Conservation (phyloP, 1,140 invertebrate species). For the Danaus melanippus region DNA sequence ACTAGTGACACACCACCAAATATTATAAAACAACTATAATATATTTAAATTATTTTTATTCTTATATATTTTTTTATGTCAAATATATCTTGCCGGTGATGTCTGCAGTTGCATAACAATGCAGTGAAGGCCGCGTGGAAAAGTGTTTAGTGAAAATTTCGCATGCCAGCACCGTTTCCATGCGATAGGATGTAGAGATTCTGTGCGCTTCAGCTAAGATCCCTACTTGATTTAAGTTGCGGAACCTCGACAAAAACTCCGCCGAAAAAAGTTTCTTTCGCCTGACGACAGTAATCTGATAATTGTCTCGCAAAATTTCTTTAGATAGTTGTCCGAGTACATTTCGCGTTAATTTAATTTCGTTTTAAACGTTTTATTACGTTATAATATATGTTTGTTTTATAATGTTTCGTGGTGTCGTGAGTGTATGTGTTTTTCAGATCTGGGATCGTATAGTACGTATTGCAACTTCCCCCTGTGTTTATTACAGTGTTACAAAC, state of each 20-base stretch:
- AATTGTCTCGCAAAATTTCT: constrained; percentile 4
- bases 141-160: constrained; percentile 13
- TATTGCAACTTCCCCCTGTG: constrained; percentile 8
- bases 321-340: background rate
- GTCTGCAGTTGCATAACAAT: constrained; percentile 11
- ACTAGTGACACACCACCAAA: constrained; percentile 6
- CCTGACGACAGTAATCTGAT: constrained; percentile 13
- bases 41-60: background rate
- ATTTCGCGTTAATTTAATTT: constrained; percentile 3
- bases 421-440: constrained; percentile 16
- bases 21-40: constrained; percentile 5
- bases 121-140: constrained; percentile 7
- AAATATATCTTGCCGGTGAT: background rate
- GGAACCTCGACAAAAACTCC: constrained; percentile 10
- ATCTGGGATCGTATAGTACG: constrained; percentile 10
- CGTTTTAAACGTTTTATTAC: background rate
- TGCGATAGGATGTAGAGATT: constrained; percentile 8
- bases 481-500: constrained; percentile 13
- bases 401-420: constrained; percentile 12
- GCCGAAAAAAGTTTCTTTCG: constrained; percentile 12
- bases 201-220: constrained; percentile 7
- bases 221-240: constrained; percentile 1
- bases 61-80: background rate
- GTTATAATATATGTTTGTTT: background rate
- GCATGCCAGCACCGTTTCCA: constrained; percentile 6